Percentiles rank a stretch among this genome's conserved stretches.
Evolutionary conservation across 2,888 invertebrate genomes (phyloP).

Genomic region (Sclerodermus sp.): DNA sequence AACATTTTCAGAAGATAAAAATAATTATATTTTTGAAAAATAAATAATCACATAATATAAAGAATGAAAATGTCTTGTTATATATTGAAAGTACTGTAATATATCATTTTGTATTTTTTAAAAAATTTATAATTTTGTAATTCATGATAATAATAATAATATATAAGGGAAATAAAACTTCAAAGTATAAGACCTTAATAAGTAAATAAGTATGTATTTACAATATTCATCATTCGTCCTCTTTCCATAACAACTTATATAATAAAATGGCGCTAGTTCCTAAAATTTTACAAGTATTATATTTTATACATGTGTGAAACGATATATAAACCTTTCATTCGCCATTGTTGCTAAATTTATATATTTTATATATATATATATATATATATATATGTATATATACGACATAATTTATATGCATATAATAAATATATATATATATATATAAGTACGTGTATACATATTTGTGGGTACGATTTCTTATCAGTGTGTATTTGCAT

Average conservation of each 20-base stretch:
- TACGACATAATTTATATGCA: neutral
- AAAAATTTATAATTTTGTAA: too few relatives aligned
- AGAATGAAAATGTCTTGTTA: too few relatives aligned
- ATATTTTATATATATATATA: constrained; percentile 8
- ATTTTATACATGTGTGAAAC: constrained; percentile 35
- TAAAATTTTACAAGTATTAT: constrained; percentile 54
- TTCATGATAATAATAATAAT: too few relatives aligned
- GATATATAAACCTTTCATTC: constrained; percentile 19
- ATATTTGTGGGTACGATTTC: constrained; percentile 15
- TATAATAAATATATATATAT: constrained; percentile 9
- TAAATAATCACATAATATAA: too few relatives aligned
- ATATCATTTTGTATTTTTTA: too few relatives aligned
- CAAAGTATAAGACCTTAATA: constrained; percentile 36
- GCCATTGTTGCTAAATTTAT: constrained; percentile 9
- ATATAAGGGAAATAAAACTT: too few relatives aligned
- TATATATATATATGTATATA: too few relatives aligned
- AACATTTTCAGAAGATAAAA: too few relatives aligned
- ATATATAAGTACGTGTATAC: too few relatives aligned
- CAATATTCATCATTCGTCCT: constrained; percentile 48
- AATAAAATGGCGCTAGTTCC: constrained; percentile 50
- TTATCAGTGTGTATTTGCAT: constrained; percentile 2
- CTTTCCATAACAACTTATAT: constrained; percentile 53
- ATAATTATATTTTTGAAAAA: too few relatives aligned
- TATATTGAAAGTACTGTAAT: too few relatives aligned
- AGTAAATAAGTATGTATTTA: constrained; percentile 57